These are phyloP conservation scores for Pissodes strobi DNA, from an alignment of 1,140 invertebrate genomes.

Conservation along the genomic window DNA sequence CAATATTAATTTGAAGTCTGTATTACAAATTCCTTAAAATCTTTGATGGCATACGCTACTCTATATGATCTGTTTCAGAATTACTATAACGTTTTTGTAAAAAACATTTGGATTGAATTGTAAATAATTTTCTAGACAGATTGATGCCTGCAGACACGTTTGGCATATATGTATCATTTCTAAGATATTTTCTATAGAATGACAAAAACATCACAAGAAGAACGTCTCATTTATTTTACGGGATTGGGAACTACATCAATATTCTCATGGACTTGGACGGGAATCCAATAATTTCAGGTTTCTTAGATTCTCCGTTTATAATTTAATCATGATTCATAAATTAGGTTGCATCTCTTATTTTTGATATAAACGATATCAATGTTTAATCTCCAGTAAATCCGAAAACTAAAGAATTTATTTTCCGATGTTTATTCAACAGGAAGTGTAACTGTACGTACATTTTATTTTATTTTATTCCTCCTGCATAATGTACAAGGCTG, in stretches of 20 bases:
- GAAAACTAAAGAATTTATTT: constrained; percentile 9
- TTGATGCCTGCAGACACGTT: constrained; percentile 5
- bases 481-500: constrained; percentile 10
- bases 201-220: too few species aligned
- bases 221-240: constrained; percentile 3
- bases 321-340: too few species aligned
- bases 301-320: too few species aligned
- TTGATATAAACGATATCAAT: constrained; percentile 21
- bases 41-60: too few species aligned
- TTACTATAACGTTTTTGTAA: not conserved
- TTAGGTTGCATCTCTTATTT: not conserved
- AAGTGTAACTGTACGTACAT: constrained; percentile 5
- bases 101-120: not conserved
- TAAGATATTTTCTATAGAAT: too few species aligned
- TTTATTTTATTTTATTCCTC: constrained; percentile 14
- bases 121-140: not conserved
- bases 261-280: not conserved
- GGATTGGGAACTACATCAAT: not conserved
- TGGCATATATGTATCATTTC: not conserved
- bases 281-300: too few species aligned
- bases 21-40: too few species aligned
- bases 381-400: constrained; percentile 24
- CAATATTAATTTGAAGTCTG: too few species aligned
- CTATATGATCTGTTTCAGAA: too few species aligned
- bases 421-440: not conserved